A percentile compares a stretch with the other conserved stretches of the same genome.
Evolutionary conservation across 2,113 vertebrate genomes (phyloP).

Genomic region (Cervus canadensis): DNA sequence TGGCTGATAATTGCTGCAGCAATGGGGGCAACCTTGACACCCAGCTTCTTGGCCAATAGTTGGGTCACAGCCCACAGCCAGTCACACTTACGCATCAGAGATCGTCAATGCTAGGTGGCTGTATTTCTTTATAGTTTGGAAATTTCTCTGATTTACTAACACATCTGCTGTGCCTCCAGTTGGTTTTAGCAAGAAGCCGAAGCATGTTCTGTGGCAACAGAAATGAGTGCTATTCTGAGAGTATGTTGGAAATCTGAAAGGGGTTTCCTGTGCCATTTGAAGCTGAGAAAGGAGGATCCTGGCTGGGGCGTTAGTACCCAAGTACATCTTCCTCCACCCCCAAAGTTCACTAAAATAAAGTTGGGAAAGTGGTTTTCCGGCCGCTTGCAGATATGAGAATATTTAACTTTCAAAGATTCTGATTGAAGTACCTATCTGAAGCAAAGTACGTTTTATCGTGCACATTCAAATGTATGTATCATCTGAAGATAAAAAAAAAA

Average conservation of each 20-base stretch:
- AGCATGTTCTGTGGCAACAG: constrained; percentile 18
- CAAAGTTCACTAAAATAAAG: constrained; percentile 56
- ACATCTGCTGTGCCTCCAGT: constrained; percentile 64
- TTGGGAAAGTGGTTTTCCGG: constrained; percentile 17
- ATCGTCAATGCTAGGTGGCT: not conserved
- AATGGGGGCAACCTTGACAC: not conserved
- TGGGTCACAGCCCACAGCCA: not conserved
- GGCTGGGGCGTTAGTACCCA: not conserved
- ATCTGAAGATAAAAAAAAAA: constrained; percentile 44
- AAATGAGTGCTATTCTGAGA: constrained; percentile 59
- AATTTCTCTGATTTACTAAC: constrained; percentile 58
- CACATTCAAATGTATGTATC: constrained; percentile 17
- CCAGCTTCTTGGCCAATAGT: not conserved
- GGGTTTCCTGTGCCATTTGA: constrained; percentile 59
- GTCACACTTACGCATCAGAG: not conserved
- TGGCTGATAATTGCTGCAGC: not conserved
- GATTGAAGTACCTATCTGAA: constrained; percentile 43
- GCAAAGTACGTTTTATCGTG: constrained; percentile 24
- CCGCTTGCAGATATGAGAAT: not conserved
- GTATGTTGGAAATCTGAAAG: constrained; percentile 29
- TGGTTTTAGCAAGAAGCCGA: constrained; percentile 51
- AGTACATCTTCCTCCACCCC: not conserved
- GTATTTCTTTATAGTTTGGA: constrained; percentile 19
- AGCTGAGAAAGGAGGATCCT: constrained; percentile 51
- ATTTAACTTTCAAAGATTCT: constrained; percentile 47